phyloP scores from a whole-genome alignment of 2,888 invertebrate genomes.

The Limnephilus marmoratus region DNA sequence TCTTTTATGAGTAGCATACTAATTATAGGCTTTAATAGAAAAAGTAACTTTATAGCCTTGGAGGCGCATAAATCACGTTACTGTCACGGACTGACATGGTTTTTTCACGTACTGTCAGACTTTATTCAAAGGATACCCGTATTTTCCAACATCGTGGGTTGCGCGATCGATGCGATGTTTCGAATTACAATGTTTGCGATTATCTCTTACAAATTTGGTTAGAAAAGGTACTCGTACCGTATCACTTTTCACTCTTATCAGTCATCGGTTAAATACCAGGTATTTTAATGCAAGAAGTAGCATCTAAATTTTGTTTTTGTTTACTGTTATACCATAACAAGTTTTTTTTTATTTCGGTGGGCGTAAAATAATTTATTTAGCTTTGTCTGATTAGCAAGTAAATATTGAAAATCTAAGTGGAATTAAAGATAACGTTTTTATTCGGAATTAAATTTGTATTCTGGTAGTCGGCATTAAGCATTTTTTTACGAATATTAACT shows the following conservation, averaged over 20 bases:
- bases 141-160: not conserved
- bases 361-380: too few species aligned
- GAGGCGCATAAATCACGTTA: not conserved
- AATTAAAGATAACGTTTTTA: too few species aligned
- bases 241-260: not conserved
- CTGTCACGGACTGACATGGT: constrained; percentile 11
- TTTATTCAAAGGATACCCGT: not conserved
- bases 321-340: too few species aligned
- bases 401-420: too few species aligned
- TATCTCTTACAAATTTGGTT: not conserved
- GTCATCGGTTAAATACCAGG: too few species aligned
- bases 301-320: too few species aligned
- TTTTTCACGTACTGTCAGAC: not conserved
- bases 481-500: too few species aligned
- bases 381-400: too few species aligned
- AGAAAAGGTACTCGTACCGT: not conserved
- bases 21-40: not conserved
- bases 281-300: too few species aligned
- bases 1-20: not conserved
- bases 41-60: not conserved
- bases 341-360: too few species aligned
- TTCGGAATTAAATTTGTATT: too few species aligned
- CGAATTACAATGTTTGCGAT: not conserved
- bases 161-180: not conserved
- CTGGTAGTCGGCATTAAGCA: too few species aligned